These are phyloP conservation scores for Platalea minor DNA, from an alignment of 2,797 vertebrate species.

Conservation along the genomic window DNA sequence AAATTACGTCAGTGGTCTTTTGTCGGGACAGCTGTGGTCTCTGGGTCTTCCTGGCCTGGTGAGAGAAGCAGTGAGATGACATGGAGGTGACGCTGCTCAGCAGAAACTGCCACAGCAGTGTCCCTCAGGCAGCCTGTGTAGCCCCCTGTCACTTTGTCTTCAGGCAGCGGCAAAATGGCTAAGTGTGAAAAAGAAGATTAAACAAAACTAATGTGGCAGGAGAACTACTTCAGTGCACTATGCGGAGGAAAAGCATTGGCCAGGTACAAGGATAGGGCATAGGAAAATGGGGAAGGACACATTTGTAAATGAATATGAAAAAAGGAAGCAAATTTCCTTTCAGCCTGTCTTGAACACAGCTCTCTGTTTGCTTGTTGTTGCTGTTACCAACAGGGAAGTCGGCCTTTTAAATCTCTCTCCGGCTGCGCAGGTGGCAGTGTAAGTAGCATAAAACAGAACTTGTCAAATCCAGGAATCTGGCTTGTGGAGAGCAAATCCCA, in stretches of 20 bases:
- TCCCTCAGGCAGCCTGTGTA: background rate
- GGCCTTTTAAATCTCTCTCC: constrained; percentile 23
- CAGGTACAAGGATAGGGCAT: background rate
- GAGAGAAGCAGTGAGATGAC: background rate
- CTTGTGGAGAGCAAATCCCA: constrained; percentile 56
- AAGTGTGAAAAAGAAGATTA: background rate
- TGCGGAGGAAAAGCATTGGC: background rate
- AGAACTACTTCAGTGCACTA: background rate
- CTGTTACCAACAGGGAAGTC: constrained; percentile 18
- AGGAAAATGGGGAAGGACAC: background rate
- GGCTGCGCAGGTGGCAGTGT: constrained; percentile 61
- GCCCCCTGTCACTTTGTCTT: background rate
- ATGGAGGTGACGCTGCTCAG: background rate
- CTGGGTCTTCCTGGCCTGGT: background rate
- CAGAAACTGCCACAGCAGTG: background rate
- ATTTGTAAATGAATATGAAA: background rate
- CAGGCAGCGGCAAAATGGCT: background rate
- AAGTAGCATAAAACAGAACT: constrained; percentile 70
- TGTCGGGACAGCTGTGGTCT: background rate
- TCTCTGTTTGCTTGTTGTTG: constrained; percentile 20
- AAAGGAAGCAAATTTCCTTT: constrained; percentile 1
- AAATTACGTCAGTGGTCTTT: background rate
- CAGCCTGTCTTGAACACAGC: background rate
- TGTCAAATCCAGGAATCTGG: constrained; percentile 61
- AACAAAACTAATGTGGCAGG: background rate